Conservation (phyloP, 2,888 invertebrate genomes). For the Eudasyphora cyanicolor region DNA sequence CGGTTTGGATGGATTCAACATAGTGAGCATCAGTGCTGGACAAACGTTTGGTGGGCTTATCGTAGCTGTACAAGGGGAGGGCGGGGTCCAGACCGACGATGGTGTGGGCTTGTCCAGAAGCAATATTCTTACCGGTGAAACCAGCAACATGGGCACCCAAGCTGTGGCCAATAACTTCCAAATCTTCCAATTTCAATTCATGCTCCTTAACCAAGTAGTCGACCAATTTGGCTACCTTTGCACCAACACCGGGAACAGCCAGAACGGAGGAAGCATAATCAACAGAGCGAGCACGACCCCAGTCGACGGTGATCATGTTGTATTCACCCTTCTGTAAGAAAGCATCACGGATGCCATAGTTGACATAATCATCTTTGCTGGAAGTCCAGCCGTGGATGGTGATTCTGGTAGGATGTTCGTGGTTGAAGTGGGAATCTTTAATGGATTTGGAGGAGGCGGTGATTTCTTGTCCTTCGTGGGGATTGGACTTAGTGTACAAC, state of each 20-base stretch:
- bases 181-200: conserved; percentile 80
- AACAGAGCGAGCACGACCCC: conserved; percentile 82
- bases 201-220: conserved; percentile 80
- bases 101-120: conserved; percentile 82
- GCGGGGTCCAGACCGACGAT: conserved; percentile 81
- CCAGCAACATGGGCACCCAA: conserved; percentile 84
- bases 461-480: conserved; percentile 69
- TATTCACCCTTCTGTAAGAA: conserved; percentile 82
- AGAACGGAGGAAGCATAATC: conserved; percentile 82
- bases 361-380: conserved; percentile 73
- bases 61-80: conserved; percentile 72
- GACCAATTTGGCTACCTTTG: conserved; percentile 72
- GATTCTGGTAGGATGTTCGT: conserved; percentile 67
- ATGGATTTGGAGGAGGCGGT: conserved; percentile 57
- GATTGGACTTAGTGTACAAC: conserved; percentile 72
- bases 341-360: conserved; percentile 77
- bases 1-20: conserved; percentile 77
- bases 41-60: conserved; percentile 71
- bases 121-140: conserved; percentile 82
- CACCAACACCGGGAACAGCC: conserved; percentile 72
- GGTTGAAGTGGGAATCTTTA: conserved; percentile 67
- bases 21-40: conserved; percentile 73
- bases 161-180: conserved; percentile 83
- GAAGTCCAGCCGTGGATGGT: conserved; percentile 83
- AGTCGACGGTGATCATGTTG: conserved; percentile 84